A percentile compares a stretch with the other conserved stretches of the same genome.
phyloP scores from a whole-genome alignment of 1,140 invertebrate species.

The Trichonephila clavata region DNA sequence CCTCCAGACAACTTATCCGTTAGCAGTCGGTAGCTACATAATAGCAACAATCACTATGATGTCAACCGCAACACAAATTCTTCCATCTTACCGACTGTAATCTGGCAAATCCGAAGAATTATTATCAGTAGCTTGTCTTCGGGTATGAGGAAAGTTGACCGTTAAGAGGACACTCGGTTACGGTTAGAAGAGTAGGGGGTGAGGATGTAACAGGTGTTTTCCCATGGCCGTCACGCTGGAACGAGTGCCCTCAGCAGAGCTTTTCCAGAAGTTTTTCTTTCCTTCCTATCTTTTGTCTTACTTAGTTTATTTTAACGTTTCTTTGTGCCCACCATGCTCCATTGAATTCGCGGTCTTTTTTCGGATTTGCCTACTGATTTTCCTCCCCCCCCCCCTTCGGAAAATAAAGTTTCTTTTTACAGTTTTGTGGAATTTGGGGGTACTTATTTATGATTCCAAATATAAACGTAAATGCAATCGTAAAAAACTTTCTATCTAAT shows the following conservation, averaged over 20 bases:
- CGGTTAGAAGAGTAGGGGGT: constrained; percentile 39
- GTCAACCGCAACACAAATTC: constrained; percentile 23
- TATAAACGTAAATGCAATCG: too few species aligned
- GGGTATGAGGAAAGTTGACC: constrained; percentile 31
- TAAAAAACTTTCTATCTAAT: too few species aligned
- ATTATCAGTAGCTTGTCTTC: constrained; percentile 27
- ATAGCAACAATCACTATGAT: constrained; percentile 32
- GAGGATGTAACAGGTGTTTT: constrained; percentile 67
- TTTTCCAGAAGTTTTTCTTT: constrained; percentile 48
- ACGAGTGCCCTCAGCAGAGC: constrained; percentile 57
- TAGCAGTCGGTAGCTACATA: neutral
- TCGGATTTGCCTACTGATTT: neutral
- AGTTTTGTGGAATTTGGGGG: too few species aligned
- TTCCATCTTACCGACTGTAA: neutral
- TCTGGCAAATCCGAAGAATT: neutral
- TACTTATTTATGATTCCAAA: too few species aligned
- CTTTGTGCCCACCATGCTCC: constrained; percentile 38
- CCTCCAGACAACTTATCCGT: constrained; percentile 5
- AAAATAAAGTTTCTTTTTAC: too few species aligned
- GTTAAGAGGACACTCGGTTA: constrained; percentile 64
- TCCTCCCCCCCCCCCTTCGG: too few species aligned
- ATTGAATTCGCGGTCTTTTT: neutral
- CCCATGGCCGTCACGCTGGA: constrained; percentile 73
- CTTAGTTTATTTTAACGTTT: constrained; percentile 47
- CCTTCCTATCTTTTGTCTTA: constrained; percentile 67